These are phyloP conservation scores for Arge pagana DNA, from an alignment of 2,888 invertebrate species.

Conservation along the genomic window DNA sequence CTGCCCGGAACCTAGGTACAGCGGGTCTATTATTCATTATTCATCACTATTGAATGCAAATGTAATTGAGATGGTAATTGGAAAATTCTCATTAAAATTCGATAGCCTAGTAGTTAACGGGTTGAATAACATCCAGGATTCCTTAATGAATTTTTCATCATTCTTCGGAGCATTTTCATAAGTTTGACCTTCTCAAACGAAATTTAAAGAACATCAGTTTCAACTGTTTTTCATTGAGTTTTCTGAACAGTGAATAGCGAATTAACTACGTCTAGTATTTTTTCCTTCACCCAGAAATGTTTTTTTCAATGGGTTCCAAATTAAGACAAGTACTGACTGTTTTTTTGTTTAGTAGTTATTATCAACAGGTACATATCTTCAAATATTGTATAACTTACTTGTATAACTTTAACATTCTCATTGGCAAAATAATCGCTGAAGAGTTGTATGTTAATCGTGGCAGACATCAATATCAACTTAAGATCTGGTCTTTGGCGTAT, in stretches of 20 bases:
- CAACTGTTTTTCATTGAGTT: no score
- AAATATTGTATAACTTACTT: slow-evolving; percentile 61
- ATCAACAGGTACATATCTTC: neutral
- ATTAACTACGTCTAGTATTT: slow-evolving; percentile 1
- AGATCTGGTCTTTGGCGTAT: slow-evolving; percentile 78
- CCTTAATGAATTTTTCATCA: no score
- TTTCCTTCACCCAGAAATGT: neutral
- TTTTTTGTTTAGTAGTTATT: neutral
- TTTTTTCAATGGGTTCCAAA: fast-evolving
- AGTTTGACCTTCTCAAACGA: no score
- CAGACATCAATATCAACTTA: slow-evolving; percentile 96
- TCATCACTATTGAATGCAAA: no score
- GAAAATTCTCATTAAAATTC: no score
- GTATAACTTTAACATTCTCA: slow-evolving; percentile 80
- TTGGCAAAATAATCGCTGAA: slow-evolving; percentile 86
- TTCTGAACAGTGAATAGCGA: neutral
- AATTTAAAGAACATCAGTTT: no score
- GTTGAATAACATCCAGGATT: no score
- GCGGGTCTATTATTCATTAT: no score
- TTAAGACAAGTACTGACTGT: neutral
- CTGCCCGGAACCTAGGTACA: slow-evolving; percentile 84
- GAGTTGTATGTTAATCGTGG: slow-evolving; percentile 96
- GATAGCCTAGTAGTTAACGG: no score
- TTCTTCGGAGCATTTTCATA: no score
- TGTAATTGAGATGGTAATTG: no score